Evolutionary conservation across 2,888 invertebrate species (phyloP), one percentile per base, ranked within the genome.

Genomic region (Phaonia tiefii): DNA sequence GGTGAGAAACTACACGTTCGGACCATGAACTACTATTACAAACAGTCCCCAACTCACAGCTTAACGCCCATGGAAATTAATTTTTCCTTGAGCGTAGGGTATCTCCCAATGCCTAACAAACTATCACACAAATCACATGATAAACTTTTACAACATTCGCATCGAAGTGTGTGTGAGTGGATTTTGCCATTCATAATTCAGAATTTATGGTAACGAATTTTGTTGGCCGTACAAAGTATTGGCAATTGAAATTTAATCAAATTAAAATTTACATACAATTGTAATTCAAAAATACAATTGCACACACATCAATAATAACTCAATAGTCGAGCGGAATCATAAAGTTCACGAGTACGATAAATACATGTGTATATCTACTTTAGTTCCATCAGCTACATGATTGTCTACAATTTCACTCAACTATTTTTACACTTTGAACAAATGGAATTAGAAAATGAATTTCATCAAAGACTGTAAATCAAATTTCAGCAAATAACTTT

Each of bases 221-320:
- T 63, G 42, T 39, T 63, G 22, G 42, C 63, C 51, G 42, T 37
- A 63, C 63, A 63, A 63, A 63, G 39, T 37, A 42, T 2, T 42
- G 42, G 39, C 42, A 42, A 60, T 37, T 60, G 60, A 37, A 60
- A 60, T 60, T 60, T 37, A 60, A 60, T 60, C 37, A 37, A 60
- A 60, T 60, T 60, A 39, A 60, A 60, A 60, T 60, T 60, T 60
- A 37, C 60, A 60, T 60, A 63, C 42, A 63, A 63, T 63, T 63
- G 39, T 63, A 63, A 63, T 63, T 63, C 63, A 42, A 5, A 1
- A 20, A 42, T 8, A 39, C 60, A 60, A 56, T 56, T n/a, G 22
- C 56, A 56, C 56, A n/a, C n/a, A 44, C 44, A 44, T 10, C 31
- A 60, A 60, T 60, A 54, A 22, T 54, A 54, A 54, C 22, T 13